Evolutionary conservation across 2,113 vertebrate genomes (phyloP).

Genomic region (Poeciliopsis retropinna): DNA sequence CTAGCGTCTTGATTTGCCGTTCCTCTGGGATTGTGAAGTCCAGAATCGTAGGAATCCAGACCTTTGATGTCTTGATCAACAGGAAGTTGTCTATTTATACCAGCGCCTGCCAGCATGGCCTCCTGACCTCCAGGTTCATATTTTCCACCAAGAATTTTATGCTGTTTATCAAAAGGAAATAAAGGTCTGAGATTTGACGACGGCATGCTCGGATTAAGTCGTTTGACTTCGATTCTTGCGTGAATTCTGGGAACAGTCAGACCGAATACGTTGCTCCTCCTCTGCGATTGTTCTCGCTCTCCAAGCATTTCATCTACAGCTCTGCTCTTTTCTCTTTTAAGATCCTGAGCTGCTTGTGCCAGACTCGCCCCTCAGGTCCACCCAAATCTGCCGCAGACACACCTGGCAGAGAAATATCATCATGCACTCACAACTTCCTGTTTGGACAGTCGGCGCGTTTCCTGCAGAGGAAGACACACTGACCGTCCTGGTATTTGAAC

Average conservation of each 20-base stretch:
- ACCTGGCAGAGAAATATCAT: constrained; percentile 71
- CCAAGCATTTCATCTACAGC: constrained; percentile 10
- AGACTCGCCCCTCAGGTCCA: constrained; percentile 47
- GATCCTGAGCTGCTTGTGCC: constrained; percentile 51
- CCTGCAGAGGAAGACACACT: constrained; percentile 23
- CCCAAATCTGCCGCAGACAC: constrained; percentile 60
- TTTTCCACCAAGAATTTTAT: constrained; percentile 5
- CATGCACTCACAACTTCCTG: constrained; percentile 53
- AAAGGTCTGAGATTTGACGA: constrained; percentile 18
- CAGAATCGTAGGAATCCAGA: constrained; percentile 10
- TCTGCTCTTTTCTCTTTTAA: constrained; percentile 47
- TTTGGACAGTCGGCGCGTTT: constrained; percentile 20
- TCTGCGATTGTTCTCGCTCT: constrained; percentile 10
- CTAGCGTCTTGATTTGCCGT: background rate
- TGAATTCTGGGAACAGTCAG: constrained; percentile 29
- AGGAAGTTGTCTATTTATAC: constrained; percentile 3
- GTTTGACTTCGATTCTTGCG: constrained; percentile 20
- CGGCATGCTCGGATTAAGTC: constrained; percentile 12
- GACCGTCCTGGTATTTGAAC: background rate
- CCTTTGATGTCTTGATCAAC: constrained; percentile 29
- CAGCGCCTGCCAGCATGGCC: background rate
- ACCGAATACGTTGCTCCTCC: constrained; percentile 2
- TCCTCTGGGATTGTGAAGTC: constrained; percentile 1
- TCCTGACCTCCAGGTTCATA: constrained; percentile 9
- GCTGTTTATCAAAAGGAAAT: constrained; percentile 15